These are phyloP conservation scores for Australoheros scitulus DNA, from an alignment of 2,113 vertebrate species.

Conservation along the genomic window DNA sequence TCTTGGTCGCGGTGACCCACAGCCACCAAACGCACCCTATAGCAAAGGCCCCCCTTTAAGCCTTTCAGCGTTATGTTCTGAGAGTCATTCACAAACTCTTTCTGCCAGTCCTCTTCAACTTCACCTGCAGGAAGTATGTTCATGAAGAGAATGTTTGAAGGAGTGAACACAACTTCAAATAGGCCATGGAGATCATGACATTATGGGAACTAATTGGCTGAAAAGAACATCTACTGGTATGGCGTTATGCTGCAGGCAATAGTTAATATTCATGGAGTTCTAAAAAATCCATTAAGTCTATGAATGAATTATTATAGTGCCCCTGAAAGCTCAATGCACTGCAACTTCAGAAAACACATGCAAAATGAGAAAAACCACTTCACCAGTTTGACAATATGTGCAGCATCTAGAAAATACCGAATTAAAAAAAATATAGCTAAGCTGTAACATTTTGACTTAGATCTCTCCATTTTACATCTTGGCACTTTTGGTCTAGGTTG, in stretches of 20 bases:
- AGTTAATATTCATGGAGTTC: constrained; percentile 7
- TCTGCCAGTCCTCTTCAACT: constrained; percentile 93
- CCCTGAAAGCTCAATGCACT: constrained; percentile 18
- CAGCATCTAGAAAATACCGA: not conserved
- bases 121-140: constrained; percentile 82
- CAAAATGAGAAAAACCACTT: not conserved
- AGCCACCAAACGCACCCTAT: constrained; percentile 93
- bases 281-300: constrained; percentile 13
- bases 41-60: constrained; percentile 91
- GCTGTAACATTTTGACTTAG: not conserved
- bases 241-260: constrained; percentile 10
- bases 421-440: not conserved
- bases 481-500: not conserved
- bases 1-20: constrained; percentile 84
- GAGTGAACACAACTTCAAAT: constrained; percentile 24
- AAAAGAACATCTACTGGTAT: constrained; percentile 25
- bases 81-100: constrained; percentile 93
- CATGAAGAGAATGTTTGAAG: constrained; percentile 69
- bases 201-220: constrained; percentile 29
- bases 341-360: not conserved
- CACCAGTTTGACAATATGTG: not conserved
- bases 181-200: constrained; percentile 41
- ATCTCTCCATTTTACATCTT: not conserved
- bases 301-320: constrained; percentile 35
- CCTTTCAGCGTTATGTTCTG: constrained; percentile 89